These are phyloP conservation scores for Neodon shergylaensis DNA, from an alignment of 2,113 vertebrate species.

Conservation along the genomic window DNA sequence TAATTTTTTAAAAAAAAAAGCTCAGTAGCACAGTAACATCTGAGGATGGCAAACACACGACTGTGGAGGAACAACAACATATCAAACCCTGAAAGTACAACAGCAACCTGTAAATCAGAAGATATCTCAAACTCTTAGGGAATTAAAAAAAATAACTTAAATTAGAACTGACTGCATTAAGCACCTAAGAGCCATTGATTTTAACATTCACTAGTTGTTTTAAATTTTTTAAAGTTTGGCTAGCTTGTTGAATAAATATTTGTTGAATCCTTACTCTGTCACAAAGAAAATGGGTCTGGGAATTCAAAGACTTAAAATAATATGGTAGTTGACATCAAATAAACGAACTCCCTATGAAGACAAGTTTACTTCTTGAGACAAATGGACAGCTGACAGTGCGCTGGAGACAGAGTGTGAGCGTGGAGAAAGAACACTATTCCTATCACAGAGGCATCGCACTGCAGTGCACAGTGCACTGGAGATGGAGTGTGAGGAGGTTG, in stretches of 20 bases:
- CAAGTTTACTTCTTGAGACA: background rate
- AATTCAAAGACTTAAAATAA: constrained; percentile 32
- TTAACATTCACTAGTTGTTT: background rate
- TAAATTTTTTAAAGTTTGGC: background rate
- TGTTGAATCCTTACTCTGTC: background rate
- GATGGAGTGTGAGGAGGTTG: no score
- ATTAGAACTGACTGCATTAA: background rate
- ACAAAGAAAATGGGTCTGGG: background rate
- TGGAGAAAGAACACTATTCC: background rate
- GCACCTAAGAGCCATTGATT: background rate
- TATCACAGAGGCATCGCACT: background rate
- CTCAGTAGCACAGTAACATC: background rate
- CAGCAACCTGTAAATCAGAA: background rate
- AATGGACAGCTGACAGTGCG: background rate
- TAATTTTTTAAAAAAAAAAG: no score
- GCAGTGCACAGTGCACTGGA: background rate
- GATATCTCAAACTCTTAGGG: background rate
- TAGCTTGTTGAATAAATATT: constrained; percentile 3
- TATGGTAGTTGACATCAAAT: background rate
- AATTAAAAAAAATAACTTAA: background rate
- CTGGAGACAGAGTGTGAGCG: background rate
- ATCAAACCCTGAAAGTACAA: background rate
- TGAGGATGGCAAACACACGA: background rate
- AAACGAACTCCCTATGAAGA: background rate
- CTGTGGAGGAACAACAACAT: background rate